Conservation (phyloP, 2,113 vertebrate species). For the rat (Rattus norvegicus) region GRCr8 NC_086035.1:4019501-4020000, state of each 20-base stretch:
- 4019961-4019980: background rate
- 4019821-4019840: no score
- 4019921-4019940: background rate
- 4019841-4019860: background rate
- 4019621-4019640: background rate
- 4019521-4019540: background rate
- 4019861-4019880: background rate
- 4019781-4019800: background rate
- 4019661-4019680: background rate
- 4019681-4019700: background rate
- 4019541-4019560: background rate
- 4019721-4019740: background rate
- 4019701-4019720: background rate
- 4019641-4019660: no score
- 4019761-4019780: no score
- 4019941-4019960: background rate
- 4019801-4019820: background rate
- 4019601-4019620: background rate
- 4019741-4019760: background rate
- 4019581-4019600: background rate
- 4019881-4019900: background rate
- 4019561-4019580: background rate
- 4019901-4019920: background rate
- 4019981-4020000: background rate
- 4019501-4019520: background rate